Percentiles rank a stretch among this genome's conserved stretches.
Evolutionary conservation across 2,888 invertebrate genomes (phyloP).

Genomic region (Ceriagrion tenellum): DNA sequence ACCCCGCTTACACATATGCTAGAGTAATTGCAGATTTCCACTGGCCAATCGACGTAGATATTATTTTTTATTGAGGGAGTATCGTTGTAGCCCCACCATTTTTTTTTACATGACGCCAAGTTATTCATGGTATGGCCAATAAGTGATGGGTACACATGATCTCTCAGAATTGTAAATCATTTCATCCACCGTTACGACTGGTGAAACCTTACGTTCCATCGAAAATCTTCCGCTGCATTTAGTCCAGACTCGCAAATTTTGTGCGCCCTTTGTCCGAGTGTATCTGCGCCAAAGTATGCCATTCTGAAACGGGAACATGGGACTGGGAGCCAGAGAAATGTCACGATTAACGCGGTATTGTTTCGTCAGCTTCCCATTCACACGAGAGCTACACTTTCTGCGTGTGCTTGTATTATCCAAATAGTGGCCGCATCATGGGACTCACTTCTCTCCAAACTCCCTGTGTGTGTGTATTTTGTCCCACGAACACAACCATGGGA

Average conservation of each 20-base stretch:
- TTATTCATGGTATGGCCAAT: no score
- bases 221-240: background rate
- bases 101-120: no score
- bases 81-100: no score
- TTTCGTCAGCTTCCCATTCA: background rate
- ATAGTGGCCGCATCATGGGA: background rate
- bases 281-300: background rate
- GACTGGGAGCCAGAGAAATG: background rate
- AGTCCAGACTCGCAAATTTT: background rate
- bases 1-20: no score
- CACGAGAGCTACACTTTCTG: background rate
- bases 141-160: no score
- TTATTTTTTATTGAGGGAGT: no score
- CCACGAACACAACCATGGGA: background rate
- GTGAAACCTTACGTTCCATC: background rate
- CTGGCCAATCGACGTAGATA: no score
- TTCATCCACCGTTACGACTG: background rate
- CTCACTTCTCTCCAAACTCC: background rate
- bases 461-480: background rate
- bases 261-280: background rate
- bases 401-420: background rate
- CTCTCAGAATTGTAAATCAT: background rate
- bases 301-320: background rate
- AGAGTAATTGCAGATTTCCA: no score
- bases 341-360: background rate